Percentiles rank a stretch among this genome's conserved stretches.
phyloP scores from a whole-genome alignment of 2,888 invertebrate species.

The Dynastes grantii region DNA sequence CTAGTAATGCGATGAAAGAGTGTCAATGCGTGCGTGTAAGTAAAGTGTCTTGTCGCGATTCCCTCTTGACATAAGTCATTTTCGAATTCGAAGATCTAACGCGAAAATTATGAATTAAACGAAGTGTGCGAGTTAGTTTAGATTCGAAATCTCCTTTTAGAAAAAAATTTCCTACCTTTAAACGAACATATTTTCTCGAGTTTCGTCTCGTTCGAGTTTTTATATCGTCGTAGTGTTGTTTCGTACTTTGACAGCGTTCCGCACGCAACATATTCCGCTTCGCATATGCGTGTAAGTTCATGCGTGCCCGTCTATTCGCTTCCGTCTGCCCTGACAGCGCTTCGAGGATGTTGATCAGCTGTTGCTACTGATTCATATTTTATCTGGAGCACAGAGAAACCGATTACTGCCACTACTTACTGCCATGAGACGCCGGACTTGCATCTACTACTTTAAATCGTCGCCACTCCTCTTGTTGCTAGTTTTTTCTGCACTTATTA shows the following conservation, averaged over 20 bases:
- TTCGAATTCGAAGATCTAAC: neutral
- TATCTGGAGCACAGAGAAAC: conserved; percentile 20
- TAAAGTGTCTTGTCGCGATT: conserved; percentile 22
- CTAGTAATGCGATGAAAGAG: conserved; percentile 48
- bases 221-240: conserved; percentile 5
- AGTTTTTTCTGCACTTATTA: neutral
- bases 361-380: conserved; percentile 50
- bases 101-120: neutral
- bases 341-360: conserved; percentile 53
- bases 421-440: conserved; percentile 22
- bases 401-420: conserved; percentile 12
- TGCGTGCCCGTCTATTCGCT: neutral
- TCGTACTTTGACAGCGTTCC: conserved; percentile 4
- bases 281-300: conserved; percentile 1
- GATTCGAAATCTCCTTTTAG: too few relatives aligned
- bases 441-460: conserved; percentile 18
- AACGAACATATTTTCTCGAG: neutral
- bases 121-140: neutral
- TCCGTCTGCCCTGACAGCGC: conserved; percentile 43
- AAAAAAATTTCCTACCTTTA: neutral
- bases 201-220: conserved; percentile 11
- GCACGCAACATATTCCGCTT: neutral
- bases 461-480: conserved; percentile 3
- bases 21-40: conserved; percentile 23
- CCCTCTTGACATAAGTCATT: neutral